Evolutionary conservation across 2,888 invertebrate species (phyloP), one percentile per base, ranked within the genome.

Genomic region (Gastrophysa polygoni): DNA sequence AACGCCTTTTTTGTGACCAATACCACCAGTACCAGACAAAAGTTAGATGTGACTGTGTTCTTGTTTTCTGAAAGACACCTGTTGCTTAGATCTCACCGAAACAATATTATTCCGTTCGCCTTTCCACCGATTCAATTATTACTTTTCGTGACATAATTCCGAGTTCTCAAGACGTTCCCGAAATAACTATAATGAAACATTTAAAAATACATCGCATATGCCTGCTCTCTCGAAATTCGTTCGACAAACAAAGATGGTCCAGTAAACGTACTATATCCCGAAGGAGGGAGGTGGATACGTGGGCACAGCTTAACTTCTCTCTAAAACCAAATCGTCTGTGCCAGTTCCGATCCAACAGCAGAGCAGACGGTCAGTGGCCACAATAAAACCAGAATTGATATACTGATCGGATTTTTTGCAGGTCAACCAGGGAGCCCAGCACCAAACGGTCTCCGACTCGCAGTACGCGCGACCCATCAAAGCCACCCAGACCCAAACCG

Each of bases 391-490:
- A n/a, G n/a, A n/a, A n/a, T n/a, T n/a, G n/a, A n/a, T n/a, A n/a
- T n/a, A n/a, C n/a, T 52, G 17, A 47, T 60, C 60, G 61, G n/a
- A 50, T 59, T 63, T 2, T 38, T 80, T 81, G 21, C 82, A 89
- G 89, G 86, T 89, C 70, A 87, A 86, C 78, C 85, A 86, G 75
- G 84, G 85, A 68, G 87, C 86, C 72, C 88, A 88, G 73, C 86
- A 85, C 69, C 87, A 88, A 73, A 87, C 88, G 72, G 87, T 89
- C 68, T 86, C 87, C 69, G 89, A 90, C 75, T 86, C 86, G 46
- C 85, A 86, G 57, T 90, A 90, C 89, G 90, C 89, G 69, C 88
- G 87, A 82, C 86, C 85, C 79, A 84, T 83, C 80, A 85, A 83
- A 83, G 83, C 82, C 59, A 78, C 77, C 63, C 77, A 75, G 62